Percentiles rank a stretch among this genome's conserved stretches.
Evolutionary conservation across 2,797 vertebrate genomes (phyloP).

Genomic region (Melanitta fusca): DNA sequence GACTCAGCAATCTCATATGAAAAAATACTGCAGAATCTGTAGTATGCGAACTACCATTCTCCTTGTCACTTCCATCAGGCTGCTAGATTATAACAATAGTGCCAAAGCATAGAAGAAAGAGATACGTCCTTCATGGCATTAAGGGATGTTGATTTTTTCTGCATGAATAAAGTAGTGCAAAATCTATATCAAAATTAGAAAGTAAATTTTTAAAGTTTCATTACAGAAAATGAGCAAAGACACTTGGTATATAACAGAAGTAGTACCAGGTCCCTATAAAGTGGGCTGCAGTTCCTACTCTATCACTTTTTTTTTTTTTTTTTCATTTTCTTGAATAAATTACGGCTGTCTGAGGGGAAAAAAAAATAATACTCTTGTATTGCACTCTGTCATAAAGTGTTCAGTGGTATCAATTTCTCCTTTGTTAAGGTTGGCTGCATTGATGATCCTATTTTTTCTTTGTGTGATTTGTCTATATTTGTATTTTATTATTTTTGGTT

Average conservation of each 20-base stretch:
- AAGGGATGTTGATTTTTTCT: background rate
- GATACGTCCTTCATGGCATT: background rate
- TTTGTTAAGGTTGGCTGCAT: background rate
- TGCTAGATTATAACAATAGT: background rate
- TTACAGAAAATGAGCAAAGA: background rate
- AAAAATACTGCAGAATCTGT: background rate
- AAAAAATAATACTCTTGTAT: background rate
- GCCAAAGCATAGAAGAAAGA: background rate
- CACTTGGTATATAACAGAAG: background rate
- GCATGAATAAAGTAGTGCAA: background rate
- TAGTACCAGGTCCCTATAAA: background rate
- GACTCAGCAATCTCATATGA: background rate
- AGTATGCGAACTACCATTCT: background rate
- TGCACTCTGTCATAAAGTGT: background rate
- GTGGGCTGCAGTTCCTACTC: background rate
- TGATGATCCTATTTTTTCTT: fast-evolving
- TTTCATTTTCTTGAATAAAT: background rate
- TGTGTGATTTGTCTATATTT: background rate
- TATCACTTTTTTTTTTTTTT: background rate
- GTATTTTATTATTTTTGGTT: background rate
- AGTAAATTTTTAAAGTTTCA: background rate
- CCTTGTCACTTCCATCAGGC: background rate
- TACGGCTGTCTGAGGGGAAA: background rate
- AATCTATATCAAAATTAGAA: background rate
- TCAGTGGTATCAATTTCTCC: background rate